Conservation (phyloP, 2,113 vertebrate species). For the Apistogramma diplotaenia region DNA sequence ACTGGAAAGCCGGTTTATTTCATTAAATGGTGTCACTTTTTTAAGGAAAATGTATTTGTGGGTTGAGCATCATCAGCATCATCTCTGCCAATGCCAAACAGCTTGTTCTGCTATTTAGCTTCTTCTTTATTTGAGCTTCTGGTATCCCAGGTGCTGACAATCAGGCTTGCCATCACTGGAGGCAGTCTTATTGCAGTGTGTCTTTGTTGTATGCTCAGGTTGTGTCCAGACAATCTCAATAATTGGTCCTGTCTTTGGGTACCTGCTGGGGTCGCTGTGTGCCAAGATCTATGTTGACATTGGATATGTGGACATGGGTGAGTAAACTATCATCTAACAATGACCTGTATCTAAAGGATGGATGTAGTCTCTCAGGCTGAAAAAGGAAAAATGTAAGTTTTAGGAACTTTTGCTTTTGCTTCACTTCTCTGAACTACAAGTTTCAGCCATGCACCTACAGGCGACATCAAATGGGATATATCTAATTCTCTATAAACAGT, state of each 20-base stretch:
- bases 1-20: no score
- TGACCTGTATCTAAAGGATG: background rate
- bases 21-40: no score
- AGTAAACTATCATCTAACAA: constrained; percentile 14
- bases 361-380: no score
- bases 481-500: no score
- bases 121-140: no score
- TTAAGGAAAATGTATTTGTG: no score
- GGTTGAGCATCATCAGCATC: no score
- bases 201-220: constrained; percentile 46
- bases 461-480: background rate
- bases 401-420: background rate
- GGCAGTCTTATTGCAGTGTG: no score
- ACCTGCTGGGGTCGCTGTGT: constrained; percentile 74
- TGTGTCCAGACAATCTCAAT: constrained; percentile 75
- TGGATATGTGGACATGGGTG: constrained; percentile 76
- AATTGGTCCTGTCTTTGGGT: constrained; percentile 77
- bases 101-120: no score
- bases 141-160: no score
- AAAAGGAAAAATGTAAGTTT: background rate
- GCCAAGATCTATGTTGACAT: constrained; percentile 77
- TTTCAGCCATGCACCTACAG: background rate
- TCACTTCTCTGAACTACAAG: background rate
- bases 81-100: no score
- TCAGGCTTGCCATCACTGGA: no score